A percentile compares a stretch with the other conserved stretches of the same genome.
Conservation (phyloP, 53 echinoderm and acorn worm species). For the Hippasteria phrygiana region DNA sequence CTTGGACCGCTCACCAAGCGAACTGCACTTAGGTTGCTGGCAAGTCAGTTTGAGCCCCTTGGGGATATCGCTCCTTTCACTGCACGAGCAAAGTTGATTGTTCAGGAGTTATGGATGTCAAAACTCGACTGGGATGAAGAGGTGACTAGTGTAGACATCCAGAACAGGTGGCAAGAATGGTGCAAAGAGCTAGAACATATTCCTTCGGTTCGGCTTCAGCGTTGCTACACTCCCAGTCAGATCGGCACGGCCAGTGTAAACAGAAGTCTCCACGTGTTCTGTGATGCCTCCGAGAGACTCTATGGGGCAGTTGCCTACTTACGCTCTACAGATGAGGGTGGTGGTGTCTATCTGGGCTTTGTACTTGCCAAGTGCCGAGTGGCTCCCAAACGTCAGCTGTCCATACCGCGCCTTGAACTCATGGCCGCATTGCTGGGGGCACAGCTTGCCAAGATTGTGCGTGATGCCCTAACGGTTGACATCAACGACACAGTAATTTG, state of each 20-base stretch:
- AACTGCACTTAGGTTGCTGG: neutral
- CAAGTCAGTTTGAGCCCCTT: slow-evolving; percentile 40
- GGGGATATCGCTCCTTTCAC: slow-evolving; percentile 18
- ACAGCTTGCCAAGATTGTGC: neutral
- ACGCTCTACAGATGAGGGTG: neutral
- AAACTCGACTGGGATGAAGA: slow-evolving; percentile 30
- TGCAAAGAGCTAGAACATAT: neutral
- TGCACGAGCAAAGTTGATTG: slow-evolving; percentile 16
- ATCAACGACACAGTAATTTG: neutral
- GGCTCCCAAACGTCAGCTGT: neutral
- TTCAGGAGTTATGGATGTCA: slow-evolving; percentile 20
- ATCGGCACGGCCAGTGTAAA: neutral
- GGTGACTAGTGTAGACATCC: slow-evolving; percentile 1
- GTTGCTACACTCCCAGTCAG: slow-evolving; percentile 20
- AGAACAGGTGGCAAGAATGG: slow-evolving; percentile 14
- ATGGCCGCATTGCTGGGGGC: slow-evolving; percentile 1
- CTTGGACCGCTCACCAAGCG: neutral
- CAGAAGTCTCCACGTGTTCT: slow-evolving; percentile 8
- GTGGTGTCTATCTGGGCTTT: neutral
- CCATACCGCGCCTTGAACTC: slow-evolving; percentile 1
- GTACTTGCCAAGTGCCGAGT: slow-evolving; percentile 13
- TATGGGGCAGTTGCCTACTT: slow-evolving; percentile 10
- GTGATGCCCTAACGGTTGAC: neutral
- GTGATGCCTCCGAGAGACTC: slow-evolving; percentile 26
- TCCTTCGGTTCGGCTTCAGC: neutral